Conservation (phyloP, 2,888 invertebrate species). For the Polietes domitor region DNA sequence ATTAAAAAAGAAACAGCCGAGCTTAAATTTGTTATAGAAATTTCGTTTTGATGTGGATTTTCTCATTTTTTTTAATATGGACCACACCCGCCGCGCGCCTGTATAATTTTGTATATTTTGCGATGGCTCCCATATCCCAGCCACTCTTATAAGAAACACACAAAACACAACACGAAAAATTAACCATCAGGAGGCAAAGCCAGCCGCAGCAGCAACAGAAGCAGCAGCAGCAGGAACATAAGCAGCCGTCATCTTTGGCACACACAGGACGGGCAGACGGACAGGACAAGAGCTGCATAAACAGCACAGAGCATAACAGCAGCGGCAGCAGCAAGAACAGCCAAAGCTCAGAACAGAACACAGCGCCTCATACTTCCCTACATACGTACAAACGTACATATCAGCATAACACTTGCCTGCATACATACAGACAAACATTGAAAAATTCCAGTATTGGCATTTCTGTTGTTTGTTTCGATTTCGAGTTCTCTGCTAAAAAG, state of each 20-base stretch:
- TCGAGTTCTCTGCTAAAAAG: conserved; percentile 48
- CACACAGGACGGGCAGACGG: conserved; percentile 4
- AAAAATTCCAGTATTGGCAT: conserved; percentile 63
- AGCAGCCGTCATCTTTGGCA: conserved; percentile 3
- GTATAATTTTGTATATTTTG: conserved; percentile 77
- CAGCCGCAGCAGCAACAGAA: conserved; percentile 53
- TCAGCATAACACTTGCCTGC: not conserved
- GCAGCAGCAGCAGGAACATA: conserved; percentile 20
- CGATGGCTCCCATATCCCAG: conserved; percentile 14
- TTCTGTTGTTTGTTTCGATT: conserved; percentile 29
- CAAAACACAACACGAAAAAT: conserved; percentile 46
- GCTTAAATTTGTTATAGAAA: not conserved
- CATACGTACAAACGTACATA: not conserved
- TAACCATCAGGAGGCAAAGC: conserved; percentile 51
- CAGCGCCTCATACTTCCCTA: too few species aligned
- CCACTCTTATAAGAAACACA: conserved; percentile 65
- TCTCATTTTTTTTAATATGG: conserved; percentile 68
- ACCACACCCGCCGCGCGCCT: conserved; percentile 81
- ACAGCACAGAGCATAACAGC: conserved; percentile 48
- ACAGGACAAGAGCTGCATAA: conserved; percentile 35
- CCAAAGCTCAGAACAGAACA: conserved; percentile 60
- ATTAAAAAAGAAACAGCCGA: not conserved
- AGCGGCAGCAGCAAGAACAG: conserved; percentile 71
- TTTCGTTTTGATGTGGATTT: conserved; percentile 38
- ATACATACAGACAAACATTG: conserved; percentile 17